Percentiles rank a stretch among this genome's conserved stretches.
phyloP scores from a whole-genome alignment of 2,888 invertebrate genomes.

The Lamproptera curius region DNA sequence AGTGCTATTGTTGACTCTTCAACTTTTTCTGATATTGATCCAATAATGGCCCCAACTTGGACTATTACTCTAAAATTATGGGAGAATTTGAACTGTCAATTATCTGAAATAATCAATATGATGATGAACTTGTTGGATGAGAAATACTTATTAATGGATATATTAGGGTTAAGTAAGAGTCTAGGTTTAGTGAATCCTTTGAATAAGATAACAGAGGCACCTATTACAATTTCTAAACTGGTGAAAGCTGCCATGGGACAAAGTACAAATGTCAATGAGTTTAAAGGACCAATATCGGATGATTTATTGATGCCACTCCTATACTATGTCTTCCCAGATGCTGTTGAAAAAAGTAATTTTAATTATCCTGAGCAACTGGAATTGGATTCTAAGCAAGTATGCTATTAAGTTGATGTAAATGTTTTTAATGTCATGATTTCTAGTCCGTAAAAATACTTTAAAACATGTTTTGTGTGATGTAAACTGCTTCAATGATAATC shows the following conservation, averaged over 20 bases:
- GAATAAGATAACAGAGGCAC: slow-evolving; percentile 87
- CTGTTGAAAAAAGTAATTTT: slow-evolving; percentile 80
- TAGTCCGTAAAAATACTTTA: too few relatives aligned
- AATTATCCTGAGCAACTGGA: slow-evolving; percentile 72
- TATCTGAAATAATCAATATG: slow-evolving; percentile 86
- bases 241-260: slow-evolving; percentile 75
- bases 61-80: slow-evolving; percentile 81
- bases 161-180: slow-evolving; percentile 65
- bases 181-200: slow-evolving; percentile 78
- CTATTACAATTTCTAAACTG: slow-evolving; percentile 81
- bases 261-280: slow-evolving; percentile 76
- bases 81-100: slow-evolving; percentile 84
- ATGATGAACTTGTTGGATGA: slow-evolving; percentile 82
- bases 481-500: too few relatives aligned
- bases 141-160: slow-evolving; percentile 64
- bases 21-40: slow-evolving; percentile 92
- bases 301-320: slow-evolving; percentile 86
- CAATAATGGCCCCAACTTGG: slow-evolving; percentile 88
- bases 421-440: too few relatives aligned
- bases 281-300: slow-evolving; percentile 86
- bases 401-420: slow-evolving; percentile 1
- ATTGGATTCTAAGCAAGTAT: slow-evolving; percentile 66
- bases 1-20: slow-evolving; percentile 92
- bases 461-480: too few relatives aligned
- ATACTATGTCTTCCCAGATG: slow-evolving; percentile 93